Evolutionary conservation across 2,113 vertebrate species (phyloP).

Genomic region (Notarius lentiginosus): DNA sequence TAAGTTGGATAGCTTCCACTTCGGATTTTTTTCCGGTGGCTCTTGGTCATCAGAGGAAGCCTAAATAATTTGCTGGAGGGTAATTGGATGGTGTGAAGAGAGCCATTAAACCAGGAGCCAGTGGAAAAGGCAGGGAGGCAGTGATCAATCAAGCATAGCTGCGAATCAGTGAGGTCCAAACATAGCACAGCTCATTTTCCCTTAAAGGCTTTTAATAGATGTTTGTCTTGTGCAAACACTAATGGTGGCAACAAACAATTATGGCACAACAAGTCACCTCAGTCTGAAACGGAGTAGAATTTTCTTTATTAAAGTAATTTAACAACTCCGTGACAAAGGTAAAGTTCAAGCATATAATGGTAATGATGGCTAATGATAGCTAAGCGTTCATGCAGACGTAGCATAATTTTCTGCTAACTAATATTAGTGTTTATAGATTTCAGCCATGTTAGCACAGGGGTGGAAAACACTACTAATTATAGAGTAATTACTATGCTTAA

Average conservation of each 20-base stretch:
- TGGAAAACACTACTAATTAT: neutral
- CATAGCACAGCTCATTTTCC: constrained; percentile 53
- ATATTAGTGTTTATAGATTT: neutral
- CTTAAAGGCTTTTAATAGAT: constrained; percentile 51
- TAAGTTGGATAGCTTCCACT: constrained; percentile 71
- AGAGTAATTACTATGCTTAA: neutral
- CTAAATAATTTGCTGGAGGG: constrained; percentile 65
- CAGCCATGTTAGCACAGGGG: neutral
- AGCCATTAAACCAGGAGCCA: constrained; percentile 62
- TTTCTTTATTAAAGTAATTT: constrained; percentile 14
- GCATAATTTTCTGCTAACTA: neutral
- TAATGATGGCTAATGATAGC: neutral
- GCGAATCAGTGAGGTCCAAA: constrained; percentile 34
- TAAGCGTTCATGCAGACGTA: neutral
- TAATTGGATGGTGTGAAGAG: constrained; percentile 69
- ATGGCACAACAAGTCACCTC: neutral
- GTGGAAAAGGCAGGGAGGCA: constrained; percentile 56
- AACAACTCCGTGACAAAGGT: neutral
- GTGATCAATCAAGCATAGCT: constrained; percentile 58
- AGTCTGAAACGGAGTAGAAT: neutral
- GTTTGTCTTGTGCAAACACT: constrained; percentile 34
- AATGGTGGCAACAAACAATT: constrained; percentile 19
- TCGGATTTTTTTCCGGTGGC: constrained; percentile 60
- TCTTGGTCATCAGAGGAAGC: constrained; percentile 52
- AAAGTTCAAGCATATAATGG: neutral